These are phyloP conservation scores for Origma solitaria DNA, from an alignment of 2,113 vertebrate genomes.

Conservation along the genomic window DNA sequence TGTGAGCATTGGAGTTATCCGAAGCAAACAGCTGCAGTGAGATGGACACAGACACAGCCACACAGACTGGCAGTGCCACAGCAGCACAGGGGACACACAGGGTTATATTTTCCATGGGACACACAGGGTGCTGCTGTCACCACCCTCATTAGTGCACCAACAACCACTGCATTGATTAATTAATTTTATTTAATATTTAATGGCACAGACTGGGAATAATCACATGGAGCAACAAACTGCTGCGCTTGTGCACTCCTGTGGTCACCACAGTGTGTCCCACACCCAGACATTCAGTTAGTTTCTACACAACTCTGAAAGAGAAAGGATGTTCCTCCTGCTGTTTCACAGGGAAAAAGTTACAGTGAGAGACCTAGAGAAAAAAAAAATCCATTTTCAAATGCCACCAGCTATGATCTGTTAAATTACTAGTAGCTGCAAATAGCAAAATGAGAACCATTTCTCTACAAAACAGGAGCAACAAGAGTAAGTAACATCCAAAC, in stretches of 20 bases:
- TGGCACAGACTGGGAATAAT: neutral
- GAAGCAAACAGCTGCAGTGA: neutral
- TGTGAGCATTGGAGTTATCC: neutral
- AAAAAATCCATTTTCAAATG: neutral
- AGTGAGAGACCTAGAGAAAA: neutral
- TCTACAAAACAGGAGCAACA: neutral
- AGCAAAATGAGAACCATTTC: neutral
- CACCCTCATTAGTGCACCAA: neutral
- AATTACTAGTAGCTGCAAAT: neutral
- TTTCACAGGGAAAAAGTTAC: neutral
- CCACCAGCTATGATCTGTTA: neutral
- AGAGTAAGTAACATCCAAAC: neutral
- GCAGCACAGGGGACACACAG: neutral
- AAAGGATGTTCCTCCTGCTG: neutral
- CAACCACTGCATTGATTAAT: neutral
- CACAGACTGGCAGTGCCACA: fast-evolving
- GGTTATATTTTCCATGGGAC: too few species aligned
- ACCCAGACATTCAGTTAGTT: neutral
- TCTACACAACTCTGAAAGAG: neutral
- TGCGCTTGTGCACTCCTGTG: neutral
- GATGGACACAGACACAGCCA: neutral
- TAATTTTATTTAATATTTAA: neutral
- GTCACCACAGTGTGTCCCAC: neutral
- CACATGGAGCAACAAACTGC: neutral
- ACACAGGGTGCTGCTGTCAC: neutral